phyloP scores from a whole-genome alignment of 2,888 invertebrate genomes.

The Meta bourneti region DNA sequence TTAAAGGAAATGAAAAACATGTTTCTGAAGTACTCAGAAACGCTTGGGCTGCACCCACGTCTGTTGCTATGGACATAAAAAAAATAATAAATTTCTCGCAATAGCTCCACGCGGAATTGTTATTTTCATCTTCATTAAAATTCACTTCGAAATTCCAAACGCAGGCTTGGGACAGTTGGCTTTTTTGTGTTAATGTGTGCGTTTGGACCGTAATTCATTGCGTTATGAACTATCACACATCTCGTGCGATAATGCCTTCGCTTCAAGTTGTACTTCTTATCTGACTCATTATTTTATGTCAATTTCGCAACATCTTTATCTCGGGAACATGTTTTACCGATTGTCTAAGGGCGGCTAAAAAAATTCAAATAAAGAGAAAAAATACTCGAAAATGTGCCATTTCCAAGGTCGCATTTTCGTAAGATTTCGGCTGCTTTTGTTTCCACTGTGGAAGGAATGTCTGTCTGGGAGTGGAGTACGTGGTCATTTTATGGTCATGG shows the following conservation, averaged over 20 bases:
- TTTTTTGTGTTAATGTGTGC: slow-evolving; percentile 7
- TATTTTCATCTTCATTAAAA: neutral
- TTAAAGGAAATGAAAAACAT: too few species aligned
- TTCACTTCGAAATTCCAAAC: slow-evolving; percentile 2
- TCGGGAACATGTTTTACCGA: slow-evolving; percentile 62
- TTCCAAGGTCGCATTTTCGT: slow-evolving; percentile 39
- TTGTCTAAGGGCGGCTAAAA: slow-evolving; percentile 47
- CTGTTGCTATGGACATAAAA: too few species aligned
- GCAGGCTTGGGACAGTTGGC: neutral
- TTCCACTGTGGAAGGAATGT: slow-evolving; percentile 28
- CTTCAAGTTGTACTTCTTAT: slow-evolving; percentile 51
- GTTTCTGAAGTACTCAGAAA: too few species aligned
- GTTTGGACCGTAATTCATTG: slow-evolving; percentile 8
- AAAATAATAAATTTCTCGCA: too few species aligned
- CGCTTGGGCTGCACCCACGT: too few species aligned
- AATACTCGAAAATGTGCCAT: slow-evolving; percentile 56
- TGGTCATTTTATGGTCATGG: neutral
- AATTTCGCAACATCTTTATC: slow-evolving; percentile 67
- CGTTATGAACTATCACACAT: slow-evolving; percentile 11
- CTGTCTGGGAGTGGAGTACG: slow-evolving; percentile 12
- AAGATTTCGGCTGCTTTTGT: slow-evolving; percentile 47
- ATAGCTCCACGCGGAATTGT: neutral
- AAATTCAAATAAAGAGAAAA: slow-evolving; percentile 20
- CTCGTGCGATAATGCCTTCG: slow-evolving; percentile 36
- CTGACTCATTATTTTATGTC: slow-evolving; percentile 62